Evolutionary conservation across 2,888 invertebrate genomes (phyloP).

Genomic region (Blastobasis adustella): DNA sequence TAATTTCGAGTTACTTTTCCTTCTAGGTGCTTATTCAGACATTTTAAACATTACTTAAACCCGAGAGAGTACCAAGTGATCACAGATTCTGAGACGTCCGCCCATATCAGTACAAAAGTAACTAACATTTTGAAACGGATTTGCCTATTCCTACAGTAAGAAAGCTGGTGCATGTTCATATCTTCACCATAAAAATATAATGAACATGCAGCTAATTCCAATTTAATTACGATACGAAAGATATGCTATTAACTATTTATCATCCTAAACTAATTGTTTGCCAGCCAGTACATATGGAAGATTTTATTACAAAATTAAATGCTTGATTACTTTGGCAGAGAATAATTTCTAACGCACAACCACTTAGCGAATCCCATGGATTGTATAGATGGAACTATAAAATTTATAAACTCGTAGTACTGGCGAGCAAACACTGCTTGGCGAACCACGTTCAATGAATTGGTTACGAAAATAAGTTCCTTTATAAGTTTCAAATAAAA

Average conservation of each 20-base stretch:
- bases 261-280: slow-evolving; percentile 33
- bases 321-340: slow-evolving; percentile 57
- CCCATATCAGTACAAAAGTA: slow-evolving; percentile 59
- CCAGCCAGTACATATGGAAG: slow-evolving; percentile 47
- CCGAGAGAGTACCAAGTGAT: slow-evolving; percentile 73
- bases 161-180: slow-evolving; percentile 60
- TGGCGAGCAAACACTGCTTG: slow-evolving; percentile 35
- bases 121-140: slow-evolving; percentile 59
- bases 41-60: slow-evolving; percentile 63
- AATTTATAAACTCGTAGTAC: slow-evolving; percentile 41
- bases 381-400: slow-evolving; percentile 39
- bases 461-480: slow-evolving; percentile 42
- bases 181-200: slow-evolving; percentile 13
- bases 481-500: slow-evolving; percentile 52
- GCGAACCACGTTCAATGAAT: slow-evolving; percentile 23
- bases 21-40: slow-evolving; percentile 32
- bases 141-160: slow-evolving; percentile 50
- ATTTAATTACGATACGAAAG: slow-evolving; percentile 40
- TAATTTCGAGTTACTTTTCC: slow-evolving; percentile 36
- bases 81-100: slow-evolving; percentile 70
- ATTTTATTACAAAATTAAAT: slow-evolving; percentile 56
- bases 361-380: slow-evolving; percentile 27
- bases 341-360: slow-evolving; percentile 35
- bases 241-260: slow-evolving; percentile 47
- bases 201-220: slow-evolving; percentile 57